Evolutionary conservation across 2,113 vertebrate genomes (phyloP).

Genomic region (Leptosomus discolor): DNA sequence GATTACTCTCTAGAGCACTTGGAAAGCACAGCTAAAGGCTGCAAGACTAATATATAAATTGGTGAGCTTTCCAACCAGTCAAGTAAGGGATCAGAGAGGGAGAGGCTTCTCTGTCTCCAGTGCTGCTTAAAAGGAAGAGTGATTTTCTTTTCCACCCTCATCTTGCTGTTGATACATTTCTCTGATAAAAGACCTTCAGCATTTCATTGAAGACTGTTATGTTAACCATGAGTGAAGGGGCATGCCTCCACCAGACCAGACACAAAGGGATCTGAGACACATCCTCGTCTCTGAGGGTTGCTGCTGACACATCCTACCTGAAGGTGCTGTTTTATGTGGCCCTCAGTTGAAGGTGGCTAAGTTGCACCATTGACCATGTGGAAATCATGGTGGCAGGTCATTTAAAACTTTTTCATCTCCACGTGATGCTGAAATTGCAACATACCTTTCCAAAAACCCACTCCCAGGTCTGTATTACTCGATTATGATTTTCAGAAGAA

Average conservation of each 20-base stretch:
- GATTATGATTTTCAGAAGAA: not conserved
- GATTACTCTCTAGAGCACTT: not conserved
- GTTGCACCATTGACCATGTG: not conserved
- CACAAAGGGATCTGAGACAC: not conserved
- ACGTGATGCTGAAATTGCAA: not conserved
- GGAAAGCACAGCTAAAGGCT: not conserved
- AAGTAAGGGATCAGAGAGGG: not conserved
- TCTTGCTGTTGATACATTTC: not conserved
- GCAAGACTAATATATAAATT: not conserved
- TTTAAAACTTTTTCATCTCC: not conserved
- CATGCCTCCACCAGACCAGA: not conserved
- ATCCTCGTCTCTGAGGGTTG: not conserved
- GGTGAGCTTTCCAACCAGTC: not conserved
- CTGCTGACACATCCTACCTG: not conserved
- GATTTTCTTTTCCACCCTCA: not conserved
- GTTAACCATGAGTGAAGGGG: not conserved
- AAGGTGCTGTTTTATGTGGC: accelerated
- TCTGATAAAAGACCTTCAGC: not conserved
- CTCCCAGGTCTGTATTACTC: not conserved
- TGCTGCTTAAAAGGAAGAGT: not conserved
- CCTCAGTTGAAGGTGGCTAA: not conserved
- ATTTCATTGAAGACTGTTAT: not conserved
- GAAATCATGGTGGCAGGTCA: not conserved
- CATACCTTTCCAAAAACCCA: not conserved
- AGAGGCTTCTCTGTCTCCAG: not conserved